phyloP scores from a whole-genome alignment of 2,797 vertebrate species.

The Propithecus perrieri region DNA sequence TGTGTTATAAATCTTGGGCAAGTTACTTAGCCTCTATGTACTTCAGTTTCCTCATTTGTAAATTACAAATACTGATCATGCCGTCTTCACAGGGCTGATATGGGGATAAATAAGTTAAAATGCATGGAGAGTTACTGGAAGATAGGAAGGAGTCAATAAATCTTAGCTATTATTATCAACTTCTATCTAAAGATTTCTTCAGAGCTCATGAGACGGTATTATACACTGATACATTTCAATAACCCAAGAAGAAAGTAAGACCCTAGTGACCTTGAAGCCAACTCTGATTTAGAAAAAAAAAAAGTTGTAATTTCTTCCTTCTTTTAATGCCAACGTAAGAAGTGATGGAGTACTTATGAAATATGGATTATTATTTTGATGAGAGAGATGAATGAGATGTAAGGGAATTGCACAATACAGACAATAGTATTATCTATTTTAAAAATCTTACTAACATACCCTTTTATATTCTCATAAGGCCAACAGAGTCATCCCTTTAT shows the following conservation, averaged over 20 bases:
- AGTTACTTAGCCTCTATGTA: not conserved
- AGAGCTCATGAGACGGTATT: not conserved
- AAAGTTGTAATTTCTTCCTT: not conserved
- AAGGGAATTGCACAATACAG: not conserved
- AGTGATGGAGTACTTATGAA: not conserved
- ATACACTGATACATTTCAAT: not conserved
- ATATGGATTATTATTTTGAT: not conserved
- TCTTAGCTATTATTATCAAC: not conserved
- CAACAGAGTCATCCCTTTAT: not conserved
- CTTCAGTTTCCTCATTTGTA: not conserved
- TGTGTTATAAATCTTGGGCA: not conserved
- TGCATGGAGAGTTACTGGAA: not conserved
- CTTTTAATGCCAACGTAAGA: not conserved
- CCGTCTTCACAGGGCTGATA: not conserved
- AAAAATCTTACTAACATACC: not conserved
- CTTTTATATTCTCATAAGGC: not conserved
- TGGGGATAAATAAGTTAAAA: not conserved
- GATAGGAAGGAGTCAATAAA: not conserved
- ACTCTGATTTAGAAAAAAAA: not conserved
- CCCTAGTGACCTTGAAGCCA: not conserved
- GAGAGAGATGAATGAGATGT: not conserved
- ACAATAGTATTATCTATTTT: not conserved
- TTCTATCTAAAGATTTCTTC: slow-evolving; percentile 8
- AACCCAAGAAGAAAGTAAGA: not conserved
- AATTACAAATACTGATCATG: not conserved